A percentile compares a stretch with the other conserved stretches of the same genome.
These are phyloP conservation scores for Seira musarum DNA, from an alignment of 2,888 invertebrate species.

Conservation along the genomic window DNA sequence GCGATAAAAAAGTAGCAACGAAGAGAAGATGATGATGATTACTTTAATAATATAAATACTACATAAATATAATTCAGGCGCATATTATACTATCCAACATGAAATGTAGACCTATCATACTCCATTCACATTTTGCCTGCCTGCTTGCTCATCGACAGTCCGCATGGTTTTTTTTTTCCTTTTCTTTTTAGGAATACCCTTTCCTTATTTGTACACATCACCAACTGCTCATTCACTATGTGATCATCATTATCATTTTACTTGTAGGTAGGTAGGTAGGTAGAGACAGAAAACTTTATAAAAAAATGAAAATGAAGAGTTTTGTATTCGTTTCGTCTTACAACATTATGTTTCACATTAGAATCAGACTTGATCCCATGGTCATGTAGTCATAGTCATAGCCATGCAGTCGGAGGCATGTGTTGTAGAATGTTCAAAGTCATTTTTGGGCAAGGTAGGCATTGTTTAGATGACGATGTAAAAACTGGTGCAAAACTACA, in stretches of 20 bases:
- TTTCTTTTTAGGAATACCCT: background rate
- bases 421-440: background rate
- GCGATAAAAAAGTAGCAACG: constrained; percentile 37
- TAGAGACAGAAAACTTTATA: background rate
- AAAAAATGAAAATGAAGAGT: constrained; percentile 7
- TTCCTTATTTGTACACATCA: constrained; percentile 3
- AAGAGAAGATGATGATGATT: background rate
- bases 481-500: constrained; percentile 40
- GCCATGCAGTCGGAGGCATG: background rate
- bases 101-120: no score
- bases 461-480: constrained; percentile 15
- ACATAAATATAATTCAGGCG: background rate
- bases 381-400: constrained; percentile 1
- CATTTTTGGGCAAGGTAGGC: constrained; percentile 20
- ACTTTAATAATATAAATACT: background rate
- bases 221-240: background rate
- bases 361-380: background rate
- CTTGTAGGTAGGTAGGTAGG: background rate
- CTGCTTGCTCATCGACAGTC: background rate
- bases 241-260: background rate
- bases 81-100: background rate
- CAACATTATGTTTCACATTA: background rate
- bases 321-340: background rate
- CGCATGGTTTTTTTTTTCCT: background rate
- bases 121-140: background rate